A percentile compares a stretch with the other conserved stretches of the same genome.
phyloP scores from a whole-genome alignment of 2,113 vertebrate genomes.

The Amazona guildingii region DNA sequence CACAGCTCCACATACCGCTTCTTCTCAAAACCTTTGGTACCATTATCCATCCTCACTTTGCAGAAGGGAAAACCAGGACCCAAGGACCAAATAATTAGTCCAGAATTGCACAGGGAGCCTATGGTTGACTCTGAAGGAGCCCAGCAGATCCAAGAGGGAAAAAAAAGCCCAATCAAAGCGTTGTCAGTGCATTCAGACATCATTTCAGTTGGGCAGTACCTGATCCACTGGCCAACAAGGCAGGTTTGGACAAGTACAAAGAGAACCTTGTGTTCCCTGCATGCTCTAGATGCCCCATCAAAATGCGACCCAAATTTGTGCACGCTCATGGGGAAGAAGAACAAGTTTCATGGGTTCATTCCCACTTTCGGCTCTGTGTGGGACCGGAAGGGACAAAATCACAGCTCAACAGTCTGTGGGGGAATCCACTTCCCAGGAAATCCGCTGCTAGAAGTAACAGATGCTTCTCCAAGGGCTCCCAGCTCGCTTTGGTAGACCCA shows the following conservation, averaged over 20 bases:
- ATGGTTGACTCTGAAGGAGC: background rate
- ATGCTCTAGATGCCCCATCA: background rate
- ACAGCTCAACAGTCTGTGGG: background rate
- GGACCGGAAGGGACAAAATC: background rate
- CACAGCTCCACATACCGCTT: background rate
- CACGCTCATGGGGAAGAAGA: rapidly evolving
- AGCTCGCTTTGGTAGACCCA: background rate
- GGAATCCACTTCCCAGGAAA: background rate
- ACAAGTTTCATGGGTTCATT: background rate
- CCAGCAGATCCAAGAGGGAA: background rate
- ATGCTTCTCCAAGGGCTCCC: constrained; percentile 17
- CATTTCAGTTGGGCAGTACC: background rate
- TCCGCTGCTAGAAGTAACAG: background rate
- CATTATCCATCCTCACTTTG: too few species aligned
- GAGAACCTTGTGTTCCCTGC: background rate
- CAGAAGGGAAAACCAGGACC: background rate
- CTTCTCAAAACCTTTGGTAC: background rate
- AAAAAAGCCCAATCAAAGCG: background rate
- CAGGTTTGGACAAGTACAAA: background rate
- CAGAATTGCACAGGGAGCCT: background rate
- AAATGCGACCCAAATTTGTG: background rate
- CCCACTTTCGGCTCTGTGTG: background rate
- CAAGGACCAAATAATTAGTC: background rate
- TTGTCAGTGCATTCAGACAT: background rate
- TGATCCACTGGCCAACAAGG: background rate